A percentile compares a stretch with the other conserved stretches of the same genome.
phyloP scores from a whole-genome alignment of 2,888 invertebrate genomes.

The Catocala sponsa region DNA sequence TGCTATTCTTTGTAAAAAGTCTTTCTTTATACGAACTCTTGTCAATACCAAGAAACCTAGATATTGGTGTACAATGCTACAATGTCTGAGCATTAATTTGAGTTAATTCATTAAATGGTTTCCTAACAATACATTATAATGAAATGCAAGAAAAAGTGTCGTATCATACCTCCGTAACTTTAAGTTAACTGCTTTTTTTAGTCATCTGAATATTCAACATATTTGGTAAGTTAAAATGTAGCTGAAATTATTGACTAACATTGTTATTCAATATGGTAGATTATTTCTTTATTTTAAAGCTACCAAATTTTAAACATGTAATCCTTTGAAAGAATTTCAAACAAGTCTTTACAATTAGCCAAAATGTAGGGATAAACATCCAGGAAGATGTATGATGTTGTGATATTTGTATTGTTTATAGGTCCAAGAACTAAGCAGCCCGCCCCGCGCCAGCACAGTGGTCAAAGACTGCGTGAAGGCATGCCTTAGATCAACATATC shows the following conservation, averaged over 20 bases:
- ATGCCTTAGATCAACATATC: conserved; percentile 99
- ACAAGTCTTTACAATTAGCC: too few relatives aligned
- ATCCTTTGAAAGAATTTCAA: too few relatives aligned
- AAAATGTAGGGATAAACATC: too few relatives aligned
- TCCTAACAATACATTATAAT: not conserved
- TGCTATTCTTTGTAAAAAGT: not conserved
- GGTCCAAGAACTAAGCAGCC: conserved; percentile 99
- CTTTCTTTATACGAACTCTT: conserved; percentile 5
- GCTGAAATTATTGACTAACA: too few relatives aligned
- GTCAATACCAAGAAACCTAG: conserved; percentile 14
- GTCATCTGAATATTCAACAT: too few relatives aligned
- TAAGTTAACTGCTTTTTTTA: too few relatives aligned
- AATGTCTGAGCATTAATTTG: conserved; percentile 5
- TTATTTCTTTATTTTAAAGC: too few relatives aligned
- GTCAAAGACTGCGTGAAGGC: conserved; percentile 99
- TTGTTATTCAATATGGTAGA: too few relatives aligned
- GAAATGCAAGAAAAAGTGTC: not conserved
- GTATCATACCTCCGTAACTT: not conserved
- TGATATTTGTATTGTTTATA: conserved; percentile 58
- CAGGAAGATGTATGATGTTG: too few relatives aligned
- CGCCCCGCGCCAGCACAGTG: conserved; percentile 99
- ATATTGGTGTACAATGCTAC: conserved; percentile 9
- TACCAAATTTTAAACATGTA: too few relatives aligned
- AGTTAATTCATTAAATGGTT: conserved; percentile 1
- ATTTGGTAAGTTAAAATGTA: too few relatives aligned